Evolutionary conservation across 2,888 invertebrate genomes (phyloP).

Genomic region (Ypsolopha scabrella): DNA sequence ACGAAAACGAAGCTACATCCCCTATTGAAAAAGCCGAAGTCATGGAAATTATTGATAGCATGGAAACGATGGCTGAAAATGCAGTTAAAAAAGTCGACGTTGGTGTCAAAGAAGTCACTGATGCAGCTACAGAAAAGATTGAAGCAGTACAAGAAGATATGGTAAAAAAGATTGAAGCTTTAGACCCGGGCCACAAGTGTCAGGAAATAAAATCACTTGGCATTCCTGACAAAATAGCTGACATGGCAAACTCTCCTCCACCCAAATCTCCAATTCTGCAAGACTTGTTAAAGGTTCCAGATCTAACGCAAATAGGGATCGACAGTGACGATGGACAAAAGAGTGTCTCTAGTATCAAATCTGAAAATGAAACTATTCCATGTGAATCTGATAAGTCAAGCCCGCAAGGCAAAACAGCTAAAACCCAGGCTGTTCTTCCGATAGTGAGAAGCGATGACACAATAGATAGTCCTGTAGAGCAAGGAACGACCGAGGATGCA

Average conservation of each 20-base stretch:
- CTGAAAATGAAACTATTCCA: slow-evolving; percentile 62
- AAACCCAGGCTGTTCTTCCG: slow-evolving; percentile 63
- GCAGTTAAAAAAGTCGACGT: slow-evolving; percentile 16
- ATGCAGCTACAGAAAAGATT: slow-evolving; percentile 7
- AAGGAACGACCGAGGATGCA: slow-evolving; percentile 28
- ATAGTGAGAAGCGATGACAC: slow-evolving; percentile 58
- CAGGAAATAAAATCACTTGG: slow-evolving; percentile 39
- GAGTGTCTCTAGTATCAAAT: slow-evolving; percentile 48
- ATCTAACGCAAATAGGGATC: slow-evolving; percentile 50
- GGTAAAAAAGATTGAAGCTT: slow-evolving; percentile 39
- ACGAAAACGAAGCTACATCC: slow-evolving; percentile 24
- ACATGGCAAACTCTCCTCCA: slow-evolving; percentile 50
- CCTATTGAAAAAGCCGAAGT: slow-evolving; percentile 19
- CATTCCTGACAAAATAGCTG: slow-evolving; percentile 41
- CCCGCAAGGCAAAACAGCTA: slow-evolving; percentile 50
- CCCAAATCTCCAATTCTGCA: slow-evolving; percentile 56
- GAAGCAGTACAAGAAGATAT: slow-evolving; percentile 35
- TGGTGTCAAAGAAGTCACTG: slow-evolving; percentile 5
- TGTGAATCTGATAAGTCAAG: slow-evolving; percentile 63
- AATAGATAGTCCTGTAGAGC: slow-evolving; percentile 32
- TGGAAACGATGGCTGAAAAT: slow-evolving; percentile 27
- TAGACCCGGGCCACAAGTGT: slow-evolving; percentile 31
- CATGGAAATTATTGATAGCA: slow-evolving; percentile 24
- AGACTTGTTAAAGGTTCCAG: slow-evolving; percentile 50
- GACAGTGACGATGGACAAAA: slow-evolving; percentile 56